Evolutionary conservation across 2,888 invertebrate species (phyloP), one percentile per base, ranked within the genome.

Genomic region (Scaptodrosophila latifasciaeformis): DNA sequence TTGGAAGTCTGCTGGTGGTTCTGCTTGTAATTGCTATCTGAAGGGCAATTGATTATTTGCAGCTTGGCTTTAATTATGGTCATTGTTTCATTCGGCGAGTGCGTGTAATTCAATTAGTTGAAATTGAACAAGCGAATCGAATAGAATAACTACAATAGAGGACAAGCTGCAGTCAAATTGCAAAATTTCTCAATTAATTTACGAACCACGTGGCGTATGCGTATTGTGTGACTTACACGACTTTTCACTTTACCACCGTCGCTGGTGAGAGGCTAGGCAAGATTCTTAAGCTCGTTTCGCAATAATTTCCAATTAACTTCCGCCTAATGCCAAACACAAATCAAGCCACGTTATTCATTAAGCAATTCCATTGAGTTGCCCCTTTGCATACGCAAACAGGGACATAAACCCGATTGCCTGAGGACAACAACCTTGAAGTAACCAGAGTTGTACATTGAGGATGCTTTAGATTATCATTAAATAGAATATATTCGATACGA

Each of bases 291-390:
- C 15, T 45, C 15, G 10, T 10, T 17, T 2, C 40, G 63, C 68
- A 63, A 74, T 76, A 74, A 70, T 74, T 74, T 70, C 70, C 50
- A 74, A 80, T 76, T 76, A 80, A 74, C 67, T 75, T 37, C 39
- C 49, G 55, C 62, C 55, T 67, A 43, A 59, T 52, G 49, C 62
- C 49, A 13, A 31, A 49, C 53, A 57, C 61, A 57, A 69, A 69
- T 63, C 66, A 66, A 54, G 52, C 61, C 49, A 54, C 51, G 43
- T 63, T 51, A 58, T 62, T 62, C 56, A 62, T 62, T 62, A 52
- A 55, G 51, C 47, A 47, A 52, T 62, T 61, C 30, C 34, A 45
- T 6, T 2, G n/a, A 37, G 37, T 13, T 37, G 37, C 18, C 30
- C 21, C 31, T 31, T 31, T 30, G 49, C 49, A 42, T 49, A 42